Evolutionary conservation across 2,113 vertebrate genomes (phyloP).

Genomic region (Nothocercus nigrocapillus): DNA sequence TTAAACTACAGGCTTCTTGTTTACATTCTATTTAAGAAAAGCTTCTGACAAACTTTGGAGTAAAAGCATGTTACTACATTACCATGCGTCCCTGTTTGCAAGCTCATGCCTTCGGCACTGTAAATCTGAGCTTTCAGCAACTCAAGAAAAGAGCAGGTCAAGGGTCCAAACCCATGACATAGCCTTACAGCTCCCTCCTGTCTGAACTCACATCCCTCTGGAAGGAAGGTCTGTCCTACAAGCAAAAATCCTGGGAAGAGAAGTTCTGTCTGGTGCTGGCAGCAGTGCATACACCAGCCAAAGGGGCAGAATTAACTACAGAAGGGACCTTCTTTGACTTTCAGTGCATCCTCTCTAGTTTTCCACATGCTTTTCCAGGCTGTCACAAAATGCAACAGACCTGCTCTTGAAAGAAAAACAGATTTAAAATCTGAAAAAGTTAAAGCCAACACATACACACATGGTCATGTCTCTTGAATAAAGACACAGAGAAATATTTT

Average conservation of each 20-base stretch:
- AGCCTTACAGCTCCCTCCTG: not conserved
- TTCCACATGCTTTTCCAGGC: not conserved
- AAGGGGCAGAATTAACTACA: not conserved
- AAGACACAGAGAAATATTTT: not conserved
- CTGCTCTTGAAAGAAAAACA: not conserved
- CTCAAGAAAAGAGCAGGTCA: not conserved
- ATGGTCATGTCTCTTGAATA: not conserved
- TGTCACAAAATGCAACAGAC: not conserved
- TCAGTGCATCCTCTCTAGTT: not conserved
- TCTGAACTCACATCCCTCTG: not conserved
- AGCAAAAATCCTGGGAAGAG: not conserved
- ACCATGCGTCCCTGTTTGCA: not conserved
- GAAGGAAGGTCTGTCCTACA: not conserved
- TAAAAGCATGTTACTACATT: not conserved
- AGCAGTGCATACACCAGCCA: not conserved
- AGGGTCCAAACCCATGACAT: not conserved
- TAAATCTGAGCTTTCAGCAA: not conserved
- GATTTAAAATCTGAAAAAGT: not conserved
- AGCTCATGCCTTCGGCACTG: fast-evolving
- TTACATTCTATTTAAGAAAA: not conserved
- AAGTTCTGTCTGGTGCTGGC: not conserved
- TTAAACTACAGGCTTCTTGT: not conserved
- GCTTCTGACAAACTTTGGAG: not conserved
- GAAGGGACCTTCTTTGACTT: not conserved
- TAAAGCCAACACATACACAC: not conserved